Base-by-base conservation (phyloP, 2,113 vertebrate species). In the Parus major region DNA sequence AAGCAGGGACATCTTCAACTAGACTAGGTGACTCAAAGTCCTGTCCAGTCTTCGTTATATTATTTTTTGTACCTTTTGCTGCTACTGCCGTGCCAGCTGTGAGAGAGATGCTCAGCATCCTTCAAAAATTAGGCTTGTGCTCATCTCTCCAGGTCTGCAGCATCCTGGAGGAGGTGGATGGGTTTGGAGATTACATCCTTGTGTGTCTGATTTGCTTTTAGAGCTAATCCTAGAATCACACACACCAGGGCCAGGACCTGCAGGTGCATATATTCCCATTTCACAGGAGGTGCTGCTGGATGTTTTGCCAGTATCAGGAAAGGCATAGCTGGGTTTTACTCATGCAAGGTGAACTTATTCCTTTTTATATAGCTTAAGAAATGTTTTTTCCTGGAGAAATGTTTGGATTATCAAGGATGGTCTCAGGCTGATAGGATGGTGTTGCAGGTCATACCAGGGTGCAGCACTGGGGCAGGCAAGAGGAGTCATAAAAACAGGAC, bases 31-130 rank as follows among this genome's bases (percentile, higher is more conserved):
- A 21, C 21, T 76, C n/a, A 49, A 46, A 49, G 55, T 17, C 17
- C 15, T 61, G 8, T 15, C 53, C 39, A 35, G 25, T 27, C 47
- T 42, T 52, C 69, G 49, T 42, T 12, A 1, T 21, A 8, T 15
- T 41, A 21, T 42, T 49, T 41, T 47, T 61, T 44, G 47, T 57
- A n/a, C 33, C 42, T 70, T 21, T 29, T 39, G 76, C 63, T 95
- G 61, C 35, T 41, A 13, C 21, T 4, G 3, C 25, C 0, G 0
- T 55, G 11, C 17, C 28, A 41, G 16, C 0, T 5, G 12, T 35
- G 23, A 63, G 36, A 82, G 22, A 15, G 25, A 22, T 73, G 75
- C 49, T 86, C 52, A 79, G 35, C 9, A 2, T 33, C 60, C 5
- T 59, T 81, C 42, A 44, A 9, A 61, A 56, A 13, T 55, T 44